Conservation (phyloP, 2,888 invertebrate genomes). For the Mythimna lalbum region DNA sequence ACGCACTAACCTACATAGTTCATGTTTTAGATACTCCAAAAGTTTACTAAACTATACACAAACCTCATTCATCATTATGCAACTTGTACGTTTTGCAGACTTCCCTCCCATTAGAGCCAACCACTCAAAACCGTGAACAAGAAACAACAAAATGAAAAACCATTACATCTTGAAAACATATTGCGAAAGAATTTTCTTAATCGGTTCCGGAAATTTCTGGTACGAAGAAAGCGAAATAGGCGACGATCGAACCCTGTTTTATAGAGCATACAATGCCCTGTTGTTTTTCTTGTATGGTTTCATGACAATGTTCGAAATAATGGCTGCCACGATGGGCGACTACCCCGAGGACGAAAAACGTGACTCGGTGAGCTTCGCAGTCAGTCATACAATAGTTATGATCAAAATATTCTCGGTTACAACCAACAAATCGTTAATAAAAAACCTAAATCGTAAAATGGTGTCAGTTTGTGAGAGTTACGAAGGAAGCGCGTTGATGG, state of each 20-base stretch:
- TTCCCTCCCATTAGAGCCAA: conserved; percentile 28
- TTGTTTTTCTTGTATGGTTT: conserved; percentile 75
- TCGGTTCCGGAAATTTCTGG: conserved; percentile 86
- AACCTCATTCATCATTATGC: conserved; percentile 10
- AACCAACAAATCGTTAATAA: conserved; percentile 75
- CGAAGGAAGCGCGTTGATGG: conserved; percentile 75
- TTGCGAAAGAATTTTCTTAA: conserved; percentile 76
- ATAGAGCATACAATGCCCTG: conserved; percentile 71
- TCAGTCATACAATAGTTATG: conserved; percentile 83
- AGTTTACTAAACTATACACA: background rate
- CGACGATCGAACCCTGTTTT: conserved; percentile 75
- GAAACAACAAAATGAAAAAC: conserved; percentile 76
- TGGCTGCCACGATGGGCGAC: conserved; percentile 78
- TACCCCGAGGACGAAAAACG: conserved; percentile 84
- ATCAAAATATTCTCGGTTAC: conserved; percentile 80
- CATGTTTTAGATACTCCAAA: background rate
- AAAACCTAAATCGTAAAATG: conserved; percentile 76
- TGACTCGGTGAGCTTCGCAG: conserved; percentile 81
- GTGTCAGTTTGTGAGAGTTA: conserved; percentile 76
- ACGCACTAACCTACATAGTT: background rate
- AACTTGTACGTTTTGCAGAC: conserved; percentile 45
- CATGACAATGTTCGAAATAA: conserved; percentile 83
- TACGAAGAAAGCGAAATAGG: conserved; percentile 75
- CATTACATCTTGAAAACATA: conserved; percentile 76
- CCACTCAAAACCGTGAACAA: conserved; percentile 26